Conservation (phyloP, 2,888 invertebrate genomes). For the Drosophila quinaria region DNA sequence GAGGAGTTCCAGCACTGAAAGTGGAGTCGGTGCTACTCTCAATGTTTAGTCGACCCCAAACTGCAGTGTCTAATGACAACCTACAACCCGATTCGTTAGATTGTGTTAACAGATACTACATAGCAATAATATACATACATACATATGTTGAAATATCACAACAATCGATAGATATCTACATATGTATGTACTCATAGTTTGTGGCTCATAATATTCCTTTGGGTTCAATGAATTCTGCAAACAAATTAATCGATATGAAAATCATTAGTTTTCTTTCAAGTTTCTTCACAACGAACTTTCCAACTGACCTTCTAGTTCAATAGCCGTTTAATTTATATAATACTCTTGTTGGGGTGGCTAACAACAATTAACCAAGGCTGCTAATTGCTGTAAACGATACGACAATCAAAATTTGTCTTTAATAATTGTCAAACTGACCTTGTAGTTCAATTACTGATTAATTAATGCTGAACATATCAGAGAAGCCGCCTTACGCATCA, state of each 20-base stretch:
- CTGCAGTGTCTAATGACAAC: slow-evolving; percentile 20
- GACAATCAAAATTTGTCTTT: slow-evolving; percentile 1
- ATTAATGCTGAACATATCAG: not conserved
- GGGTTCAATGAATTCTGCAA: not conserved
- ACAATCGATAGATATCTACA: not conserved
- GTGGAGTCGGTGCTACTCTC: not conserved
- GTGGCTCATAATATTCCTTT: slow-evolving; percentile 2
- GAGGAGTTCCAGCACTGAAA: not conserved
- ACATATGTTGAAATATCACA: not conserved
- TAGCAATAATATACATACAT: not conserved
- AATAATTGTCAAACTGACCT: not conserved
- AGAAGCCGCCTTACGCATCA: not conserved
- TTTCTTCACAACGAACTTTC: not conserved
- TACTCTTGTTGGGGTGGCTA: slow-evolving; percentile 1
- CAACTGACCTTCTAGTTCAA: slow-evolving; percentile 5
- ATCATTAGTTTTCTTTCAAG: slow-evolving; percentile 18
- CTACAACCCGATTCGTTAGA: slow-evolving; percentile 14
- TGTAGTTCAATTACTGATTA: not conserved
- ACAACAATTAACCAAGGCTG: not conserved
- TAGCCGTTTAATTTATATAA: slow-evolving; percentile 8
- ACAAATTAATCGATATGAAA: slow-evolving; percentile 23
- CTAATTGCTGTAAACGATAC: slow-evolving; percentile 18
- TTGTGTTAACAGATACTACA: slow-evolving; percentile 2
- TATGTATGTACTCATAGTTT: not conserved
- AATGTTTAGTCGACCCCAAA: not conserved